These are phyloP conservation scores for Bubalus kerabau DNA, from an alignment of 2,113 vertebrate genomes.

Conservation along the genomic window DNA sequence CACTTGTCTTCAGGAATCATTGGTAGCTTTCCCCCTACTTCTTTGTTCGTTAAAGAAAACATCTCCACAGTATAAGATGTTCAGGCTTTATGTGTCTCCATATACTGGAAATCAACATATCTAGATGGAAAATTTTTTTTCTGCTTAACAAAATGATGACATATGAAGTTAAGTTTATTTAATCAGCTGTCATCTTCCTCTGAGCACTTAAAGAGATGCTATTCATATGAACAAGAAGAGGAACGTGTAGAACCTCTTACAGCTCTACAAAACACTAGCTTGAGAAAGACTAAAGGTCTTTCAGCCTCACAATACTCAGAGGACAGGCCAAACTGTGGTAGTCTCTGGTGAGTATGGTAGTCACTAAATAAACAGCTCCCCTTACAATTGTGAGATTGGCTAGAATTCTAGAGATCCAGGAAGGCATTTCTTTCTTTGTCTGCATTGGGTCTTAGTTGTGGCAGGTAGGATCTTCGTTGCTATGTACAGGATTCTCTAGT, in stretches of 20 bases:
- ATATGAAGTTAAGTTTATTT: slow-evolving; percentile 13
- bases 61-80: neutral
- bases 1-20: neutral
- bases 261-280: neutral
- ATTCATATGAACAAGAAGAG: neutral
- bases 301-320: neutral
- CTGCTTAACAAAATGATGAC: neutral
- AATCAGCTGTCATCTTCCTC: neutral
- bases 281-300: neutral
- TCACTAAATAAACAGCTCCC: neutral
- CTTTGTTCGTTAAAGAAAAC: neutral
- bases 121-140: neutral
- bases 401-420: neutral
- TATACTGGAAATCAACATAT: slow-evolving; percentile 9
- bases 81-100: neutral
- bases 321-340: neutral
- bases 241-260: neutral
- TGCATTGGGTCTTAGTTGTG: neutral
- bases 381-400: neutral
- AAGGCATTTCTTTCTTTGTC: neutral
- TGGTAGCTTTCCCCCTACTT: neutral
- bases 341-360: too few relatives aligned
- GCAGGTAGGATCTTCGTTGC: neutral
- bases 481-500: neutral
- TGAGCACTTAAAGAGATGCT: neutral